These are phyloP conservation scores for Bolinopsis microptera DNA, from an alignment of 37 sponge, comb jelly and placozoan species.

Conservation along the genomic window DNA sequence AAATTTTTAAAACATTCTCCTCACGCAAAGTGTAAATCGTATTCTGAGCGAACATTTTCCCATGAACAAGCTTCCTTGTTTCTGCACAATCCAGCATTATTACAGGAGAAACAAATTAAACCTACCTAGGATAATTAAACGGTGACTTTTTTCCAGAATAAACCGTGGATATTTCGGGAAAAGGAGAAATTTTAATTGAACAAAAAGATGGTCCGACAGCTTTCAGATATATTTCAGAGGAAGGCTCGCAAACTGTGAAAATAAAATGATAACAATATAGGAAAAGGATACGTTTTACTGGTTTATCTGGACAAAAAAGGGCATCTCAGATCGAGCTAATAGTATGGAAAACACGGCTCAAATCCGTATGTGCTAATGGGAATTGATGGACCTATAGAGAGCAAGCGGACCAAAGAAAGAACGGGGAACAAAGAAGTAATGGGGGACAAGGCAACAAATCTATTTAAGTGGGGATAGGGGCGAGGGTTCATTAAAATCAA, in stretches of 20 bases:
- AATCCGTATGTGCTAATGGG: background rate
- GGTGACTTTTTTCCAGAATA: background rate
- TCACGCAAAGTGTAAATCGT: no score
- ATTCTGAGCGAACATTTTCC: background rate
- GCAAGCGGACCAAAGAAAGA: background rate
- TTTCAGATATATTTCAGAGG: background rate
- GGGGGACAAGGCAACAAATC: background rate
- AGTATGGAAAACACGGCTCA: no score
- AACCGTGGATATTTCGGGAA: background rate
- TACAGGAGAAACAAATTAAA: background rate
- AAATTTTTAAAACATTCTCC: background rate
- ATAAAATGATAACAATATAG: background rate
- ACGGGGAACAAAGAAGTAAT: background rate
- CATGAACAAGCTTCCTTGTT: background rate
- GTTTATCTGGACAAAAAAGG: background rate
- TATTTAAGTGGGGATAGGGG: background rate
- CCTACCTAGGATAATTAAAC: background rate
- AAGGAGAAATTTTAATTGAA: background rate
- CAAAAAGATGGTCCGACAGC: background rate
- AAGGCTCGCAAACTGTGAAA: background rate
- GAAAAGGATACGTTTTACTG: background rate
- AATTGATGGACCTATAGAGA: background rate
- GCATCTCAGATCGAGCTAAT: background rate
- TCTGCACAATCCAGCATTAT: background rate
- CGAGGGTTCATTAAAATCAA: background rate